Conservation (phyloP, 2,797 vertebrate species). For the Lacerta viridis region DNA sequence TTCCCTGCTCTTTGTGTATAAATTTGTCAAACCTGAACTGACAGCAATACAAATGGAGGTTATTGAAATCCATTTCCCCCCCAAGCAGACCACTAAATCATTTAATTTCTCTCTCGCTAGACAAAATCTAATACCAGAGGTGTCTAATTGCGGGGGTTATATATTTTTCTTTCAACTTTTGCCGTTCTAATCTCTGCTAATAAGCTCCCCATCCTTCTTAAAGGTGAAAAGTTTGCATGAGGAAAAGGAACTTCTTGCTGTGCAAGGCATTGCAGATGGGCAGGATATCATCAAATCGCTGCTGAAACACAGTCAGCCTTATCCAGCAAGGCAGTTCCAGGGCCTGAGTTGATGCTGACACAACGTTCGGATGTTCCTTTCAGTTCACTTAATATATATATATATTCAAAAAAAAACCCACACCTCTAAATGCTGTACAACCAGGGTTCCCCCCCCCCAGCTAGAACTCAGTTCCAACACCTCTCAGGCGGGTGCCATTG, state of each 20-base stretch:
- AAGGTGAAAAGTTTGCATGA: conserved; percentile 34
- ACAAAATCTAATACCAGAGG: conserved; percentile 26
- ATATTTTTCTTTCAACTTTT: conserved; percentile 47
- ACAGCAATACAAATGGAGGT: conserved; percentile 50
- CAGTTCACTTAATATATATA: neutral
- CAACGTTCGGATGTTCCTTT: neutral
- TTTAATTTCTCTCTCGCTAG: conserved; percentile 40
- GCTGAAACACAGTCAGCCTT: neutral
- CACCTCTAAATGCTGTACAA: too few relatives aligned
- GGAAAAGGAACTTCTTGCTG: conserved; percentile 9
- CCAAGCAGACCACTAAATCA: conserved; percentile 52
- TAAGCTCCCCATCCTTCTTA: conserved; percentile 17
- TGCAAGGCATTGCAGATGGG: accelerated
- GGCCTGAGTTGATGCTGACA: neutral
- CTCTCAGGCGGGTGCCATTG: too few relatives aligned
- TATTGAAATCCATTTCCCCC: conserved; percentile 52
- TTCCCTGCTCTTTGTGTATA: conserved; percentile 34
- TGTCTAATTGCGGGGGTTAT: conserved; percentile 55
- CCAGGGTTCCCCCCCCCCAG: too few relatives aligned
- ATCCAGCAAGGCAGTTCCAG: neutral
- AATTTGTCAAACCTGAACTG: conserved; percentile 45
- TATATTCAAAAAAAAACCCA: too few relatives aligned
- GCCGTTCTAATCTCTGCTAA: conserved; percentile 51
- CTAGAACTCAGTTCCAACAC: too few relatives aligned
- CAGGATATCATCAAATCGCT: conserved; percentile 3